These are phyloP conservation scores for Neogale vison DNA, from an alignment of 2,113 vertebrate species.

Conservation along the genomic window DNA sequence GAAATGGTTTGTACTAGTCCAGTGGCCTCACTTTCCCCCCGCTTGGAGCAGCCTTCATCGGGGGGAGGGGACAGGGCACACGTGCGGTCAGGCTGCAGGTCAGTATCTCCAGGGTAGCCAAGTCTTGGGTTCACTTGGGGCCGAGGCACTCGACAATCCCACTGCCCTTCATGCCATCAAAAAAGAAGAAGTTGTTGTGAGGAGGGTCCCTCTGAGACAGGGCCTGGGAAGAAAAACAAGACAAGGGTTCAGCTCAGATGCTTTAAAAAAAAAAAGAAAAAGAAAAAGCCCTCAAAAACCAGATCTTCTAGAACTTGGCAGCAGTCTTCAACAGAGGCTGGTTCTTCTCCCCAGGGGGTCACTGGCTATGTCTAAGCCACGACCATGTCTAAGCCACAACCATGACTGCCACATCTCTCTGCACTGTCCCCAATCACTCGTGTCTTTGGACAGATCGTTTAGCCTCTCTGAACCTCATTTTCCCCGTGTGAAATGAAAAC, in stretches of 20 bases:
- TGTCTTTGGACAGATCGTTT: neutral
- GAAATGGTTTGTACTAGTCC: neutral
- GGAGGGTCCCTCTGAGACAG: constrained; percentile 94
- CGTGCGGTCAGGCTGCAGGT: fast-evolving
- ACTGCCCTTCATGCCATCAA: constrained; percentile 91
- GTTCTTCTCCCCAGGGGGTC: neutral
- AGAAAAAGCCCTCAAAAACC: neutral
- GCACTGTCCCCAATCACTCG: neutral
- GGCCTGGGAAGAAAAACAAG: constrained; percentile 82
- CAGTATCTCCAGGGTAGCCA: neutral
- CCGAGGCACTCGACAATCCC: constrained; percentile 93
- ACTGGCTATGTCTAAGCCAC: fast-evolving
- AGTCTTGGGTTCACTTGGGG: constrained; percentile 79
- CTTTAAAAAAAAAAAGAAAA: neutral
- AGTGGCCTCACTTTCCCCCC: neutral
- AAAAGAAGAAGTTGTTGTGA: constrained; percentile 97
- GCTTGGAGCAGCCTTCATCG: neutral
- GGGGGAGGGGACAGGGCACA: neutral
- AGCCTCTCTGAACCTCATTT: neutral
- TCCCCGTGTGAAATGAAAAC: neutral
- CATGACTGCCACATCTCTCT: neutral
- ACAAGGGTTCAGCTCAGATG: neutral
- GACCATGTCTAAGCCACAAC: neutral
- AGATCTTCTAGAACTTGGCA: neutral
- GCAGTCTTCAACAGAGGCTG: fast-evolving